Evolutionary conservation across 2,888 invertebrate species (phyloP), one percentile per base, ranked within the genome.

Genomic region (Drosophila sordidula): DNA sequence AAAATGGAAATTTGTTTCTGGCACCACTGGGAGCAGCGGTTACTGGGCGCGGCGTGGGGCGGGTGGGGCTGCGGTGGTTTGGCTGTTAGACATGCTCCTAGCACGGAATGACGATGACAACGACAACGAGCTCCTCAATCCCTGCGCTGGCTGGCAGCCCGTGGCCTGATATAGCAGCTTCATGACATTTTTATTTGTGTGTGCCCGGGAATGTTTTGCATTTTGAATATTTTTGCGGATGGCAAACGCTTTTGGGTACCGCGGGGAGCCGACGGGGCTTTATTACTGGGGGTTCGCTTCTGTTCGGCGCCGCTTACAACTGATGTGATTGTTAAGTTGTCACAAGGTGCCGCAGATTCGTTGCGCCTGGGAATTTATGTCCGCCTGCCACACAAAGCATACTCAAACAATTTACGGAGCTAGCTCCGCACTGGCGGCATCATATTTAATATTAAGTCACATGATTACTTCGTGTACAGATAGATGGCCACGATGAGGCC

Each of bases 401-500:
- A n/a, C 54, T 25, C 41, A 41, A 52, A 29, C 39, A 29, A 29
- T 52, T 41, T n/a, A 41, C 3, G 41, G 51, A 41, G 14, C 1
- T 14, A n/a, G n/a, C 14, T 6, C n/a, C 22, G 9, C 6, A n/a
- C n/a, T 22, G 58, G 12, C 54, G 32, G 18, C n/a, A 32, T 8
- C 1, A 45, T 14, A 6, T 54, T 55, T 34, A 59, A 42, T 44
- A 26, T 32, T 9, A n/a, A n/a, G 14, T 50, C 22, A 12, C n/a
- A 1, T 38, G 36, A 44, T 94, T 95, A 95, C 94, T 97, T 98
- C 93, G 98, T 97, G 94, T 98, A 98, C 90, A 99, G 95, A 94
- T 98, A 99, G 93, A 99, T 98, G 93, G 98, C 99, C 89, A 99
- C 99, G 93, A 99, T 99, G 91, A 99, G 96, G 92, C 99, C 99